Evolutionary conservation across 2,113 vertebrate genomes (phyloP).

Genomic region (Nannospalax galili): DNA sequence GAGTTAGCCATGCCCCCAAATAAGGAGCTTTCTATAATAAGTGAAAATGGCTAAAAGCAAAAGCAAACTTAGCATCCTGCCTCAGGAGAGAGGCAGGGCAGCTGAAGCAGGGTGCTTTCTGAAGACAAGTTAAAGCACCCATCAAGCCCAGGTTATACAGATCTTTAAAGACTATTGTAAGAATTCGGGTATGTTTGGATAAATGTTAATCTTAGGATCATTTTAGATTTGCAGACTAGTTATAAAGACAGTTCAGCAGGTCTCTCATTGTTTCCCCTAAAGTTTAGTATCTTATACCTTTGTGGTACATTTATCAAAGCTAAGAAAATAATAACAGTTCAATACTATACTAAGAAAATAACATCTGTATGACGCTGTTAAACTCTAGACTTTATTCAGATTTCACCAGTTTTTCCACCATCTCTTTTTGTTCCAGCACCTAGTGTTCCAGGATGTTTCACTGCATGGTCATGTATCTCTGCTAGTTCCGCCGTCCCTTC

Average conservation of each 20-base stretch:
- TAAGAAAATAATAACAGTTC: not conserved
- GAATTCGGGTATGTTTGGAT: not conserved
- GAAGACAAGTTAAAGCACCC: not conserved
- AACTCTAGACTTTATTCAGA: not conserved
- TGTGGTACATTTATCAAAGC: not conserved
- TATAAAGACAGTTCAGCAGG: not conserved
- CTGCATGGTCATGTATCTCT: not conserved
- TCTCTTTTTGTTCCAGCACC: not conserved
- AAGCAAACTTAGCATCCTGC: too few relatives aligned
- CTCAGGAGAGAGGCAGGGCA: not conserved
- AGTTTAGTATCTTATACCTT: not conserved
- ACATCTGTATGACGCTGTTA: not conserved
- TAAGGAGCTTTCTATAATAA: not conserved
- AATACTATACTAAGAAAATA: constrained; percentile 24
- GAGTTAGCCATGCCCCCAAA: too few relatives aligned
- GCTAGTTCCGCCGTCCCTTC: not conserved
- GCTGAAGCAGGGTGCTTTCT: not conserved
- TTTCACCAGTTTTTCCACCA: not conserved
- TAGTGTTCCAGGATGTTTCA: not conserved
- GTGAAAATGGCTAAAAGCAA: not conserved
- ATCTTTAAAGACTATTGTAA: not conserved
- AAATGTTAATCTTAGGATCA: constrained; percentile 33
- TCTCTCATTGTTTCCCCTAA: not conserved
- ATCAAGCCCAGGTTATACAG: not conserved
- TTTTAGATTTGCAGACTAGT: constrained; percentile 32